A percentile compares a stretch with the other conserved stretches of the same genome.
These are phyloP conservation scores for Lycodopsis pacificus DNA, from an alignment of 2,797 vertebrate species.

Conservation along the genomic window DNA sequence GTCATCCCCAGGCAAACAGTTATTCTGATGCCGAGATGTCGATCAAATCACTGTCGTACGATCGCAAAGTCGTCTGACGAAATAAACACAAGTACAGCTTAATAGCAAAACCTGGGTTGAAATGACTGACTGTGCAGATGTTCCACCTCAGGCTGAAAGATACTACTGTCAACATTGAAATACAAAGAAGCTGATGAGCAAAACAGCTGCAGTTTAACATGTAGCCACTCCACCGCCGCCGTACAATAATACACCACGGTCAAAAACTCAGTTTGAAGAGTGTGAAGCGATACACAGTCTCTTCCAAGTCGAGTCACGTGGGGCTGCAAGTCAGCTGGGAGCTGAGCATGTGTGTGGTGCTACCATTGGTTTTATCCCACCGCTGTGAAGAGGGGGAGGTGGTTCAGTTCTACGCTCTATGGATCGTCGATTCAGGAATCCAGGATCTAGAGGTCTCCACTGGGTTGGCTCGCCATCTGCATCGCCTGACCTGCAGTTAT, in stretches of 20 bases:
- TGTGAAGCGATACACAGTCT: no score
- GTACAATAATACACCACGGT: no score
- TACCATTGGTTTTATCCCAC: background rate
- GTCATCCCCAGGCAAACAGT: background rate
- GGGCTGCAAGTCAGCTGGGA: no score
- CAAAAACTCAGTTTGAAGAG: no score
- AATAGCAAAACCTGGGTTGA: background rate
- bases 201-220: no score
- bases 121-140: constrained; percentile 23
- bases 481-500: no score
- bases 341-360: no score
- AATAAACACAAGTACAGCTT: background rate
- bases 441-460: background rate
- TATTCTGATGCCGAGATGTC: background rate
- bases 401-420: background rate
- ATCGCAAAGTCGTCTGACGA: background rate
- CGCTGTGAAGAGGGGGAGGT: background rate
- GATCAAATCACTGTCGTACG: background rate
- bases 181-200: no score
- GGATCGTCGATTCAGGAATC: background rate
- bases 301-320: no score
- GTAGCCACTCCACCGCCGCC: no score
- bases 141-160: constrained; percentile 7
- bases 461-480: background rate
- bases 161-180: background rate